These are phyloP conservation scores for Balearica regulorum DNA, from an alignment of 2,797 vertebrate species.

Conservation along the genomic window DNA sequence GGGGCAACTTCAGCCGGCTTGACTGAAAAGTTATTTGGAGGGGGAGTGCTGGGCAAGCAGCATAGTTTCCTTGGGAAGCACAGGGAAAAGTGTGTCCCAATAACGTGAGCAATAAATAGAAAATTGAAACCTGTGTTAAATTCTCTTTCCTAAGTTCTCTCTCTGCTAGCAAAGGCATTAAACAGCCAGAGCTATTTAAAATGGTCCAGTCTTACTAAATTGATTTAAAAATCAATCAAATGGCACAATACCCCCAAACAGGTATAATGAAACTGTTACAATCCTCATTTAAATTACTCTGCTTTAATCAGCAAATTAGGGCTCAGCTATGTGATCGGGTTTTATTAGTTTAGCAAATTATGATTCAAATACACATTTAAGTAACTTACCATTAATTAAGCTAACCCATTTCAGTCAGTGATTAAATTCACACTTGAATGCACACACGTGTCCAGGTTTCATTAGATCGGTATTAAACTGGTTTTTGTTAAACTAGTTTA, in stretches of 20 bases:
- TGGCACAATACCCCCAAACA: not conserved
- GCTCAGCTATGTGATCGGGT: not conserved
- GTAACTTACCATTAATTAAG: not conserved
- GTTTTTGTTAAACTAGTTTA: not conserved
- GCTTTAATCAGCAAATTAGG: not conserved
- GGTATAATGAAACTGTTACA: not conserved
- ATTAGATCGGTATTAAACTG: not conserved
- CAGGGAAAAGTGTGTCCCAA: not conserved
- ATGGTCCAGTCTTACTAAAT: not conserved
- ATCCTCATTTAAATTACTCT: not conserved
- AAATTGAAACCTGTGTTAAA: not conserved
- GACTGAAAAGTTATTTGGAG: not conserved
- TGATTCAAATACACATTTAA: not conserved
- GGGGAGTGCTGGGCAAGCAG: not conserved
- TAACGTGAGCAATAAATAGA: not conserved
- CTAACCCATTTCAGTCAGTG: not conserved
- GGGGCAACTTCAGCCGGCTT: not conserved
- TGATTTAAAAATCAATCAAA: not conserved
- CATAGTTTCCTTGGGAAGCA: not conserved
- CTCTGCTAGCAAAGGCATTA: not conserved
- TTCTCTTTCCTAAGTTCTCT: not conserved
- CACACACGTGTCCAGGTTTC: accelerated
- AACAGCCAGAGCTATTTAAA: not conserved
- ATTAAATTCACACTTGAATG: not conserved
- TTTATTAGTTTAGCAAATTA: not conserved